Evolutionary conservation across 2,888 invertebrate genomes (phyloP).

Genomic region (Drosophila longiperda): DNA sequence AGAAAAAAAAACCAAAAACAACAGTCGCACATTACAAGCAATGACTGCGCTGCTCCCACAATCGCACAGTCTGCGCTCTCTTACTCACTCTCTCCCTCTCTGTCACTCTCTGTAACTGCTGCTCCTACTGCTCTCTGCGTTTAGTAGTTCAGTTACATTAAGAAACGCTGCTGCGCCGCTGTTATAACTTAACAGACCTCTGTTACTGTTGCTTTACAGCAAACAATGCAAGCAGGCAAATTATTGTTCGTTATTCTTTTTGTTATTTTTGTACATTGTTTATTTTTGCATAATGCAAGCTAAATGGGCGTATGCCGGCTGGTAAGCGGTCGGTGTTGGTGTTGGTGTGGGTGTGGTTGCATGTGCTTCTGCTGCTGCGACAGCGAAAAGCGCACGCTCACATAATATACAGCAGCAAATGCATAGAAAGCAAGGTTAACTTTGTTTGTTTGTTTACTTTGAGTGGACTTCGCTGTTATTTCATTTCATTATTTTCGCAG

Average conservation of each 20-base stretch:
- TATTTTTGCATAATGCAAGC: constrained; percentile 42
- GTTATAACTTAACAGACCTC: constrained; percentile 46
- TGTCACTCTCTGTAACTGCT: constrained; percentile 2
- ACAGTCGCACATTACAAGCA: constrained; percentile 48
- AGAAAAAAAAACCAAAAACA: constrained; percentile 34
- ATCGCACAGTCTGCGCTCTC: constrained; percentile 42
- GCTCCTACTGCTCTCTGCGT: constrained; percentile 29
- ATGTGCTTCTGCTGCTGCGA: constrained; percentile 9
- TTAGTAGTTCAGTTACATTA: constrained; percentile 37
- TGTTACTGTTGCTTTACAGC: constrained; percentile 42
- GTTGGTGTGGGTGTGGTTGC: neutral
- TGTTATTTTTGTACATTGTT: constrained; percentile 23
- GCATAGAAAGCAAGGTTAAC: constrained; percentile 15
- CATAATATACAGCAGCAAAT: constrained; percentile 5
- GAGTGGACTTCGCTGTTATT: constrained; percentile 42
- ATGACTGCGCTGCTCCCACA: constrained; percentile 49
- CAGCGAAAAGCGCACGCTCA: constrained; percentile 42
- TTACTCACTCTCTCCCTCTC: constrained; percentile 17
- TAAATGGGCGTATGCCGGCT: constrained; percentile 32
- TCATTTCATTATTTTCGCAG: constrained; percentile 13
- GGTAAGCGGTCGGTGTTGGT: constrained; percentile 1
- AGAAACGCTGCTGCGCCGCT: constrained; percentile 54
- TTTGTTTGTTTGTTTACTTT: constrained; percentile 54
- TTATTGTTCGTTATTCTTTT: constrained; percentile 30
- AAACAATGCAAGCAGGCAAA: constrained; percentile 39